Evolutionary conservation across 2,888 invertebrate species (phyloP).

Genomic region (Byasa hedistus): DNA sequence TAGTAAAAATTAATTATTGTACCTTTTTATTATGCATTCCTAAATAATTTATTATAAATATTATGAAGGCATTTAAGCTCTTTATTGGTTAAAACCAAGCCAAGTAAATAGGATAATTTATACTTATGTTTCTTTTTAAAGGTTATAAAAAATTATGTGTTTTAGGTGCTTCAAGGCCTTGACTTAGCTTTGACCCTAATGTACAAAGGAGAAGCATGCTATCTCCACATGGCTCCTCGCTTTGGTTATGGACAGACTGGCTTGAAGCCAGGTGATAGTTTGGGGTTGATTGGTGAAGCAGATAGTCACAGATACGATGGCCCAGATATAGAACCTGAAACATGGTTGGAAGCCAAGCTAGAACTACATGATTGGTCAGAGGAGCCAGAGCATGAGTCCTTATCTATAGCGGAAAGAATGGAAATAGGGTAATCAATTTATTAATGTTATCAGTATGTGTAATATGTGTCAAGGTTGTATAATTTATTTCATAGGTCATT

Average conservation of each 20-base stretch:
- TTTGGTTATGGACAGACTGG: conserved; percentile 92
- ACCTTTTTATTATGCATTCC: too few species aligned
- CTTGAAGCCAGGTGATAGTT: conserved; percentile 71
- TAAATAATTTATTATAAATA: too few species aligned
- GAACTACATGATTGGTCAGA: conserved; percentile 84
- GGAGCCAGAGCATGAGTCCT: conserved; percentile 84
- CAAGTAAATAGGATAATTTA: too few species aligned
- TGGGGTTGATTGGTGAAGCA: conserved; percentile 61
- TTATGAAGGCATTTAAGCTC: too few species aligned
- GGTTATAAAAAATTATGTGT: conserved; percentile 22
- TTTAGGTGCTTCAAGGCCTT: conserved; percentile 86
- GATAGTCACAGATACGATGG: conserved; percentile 59
- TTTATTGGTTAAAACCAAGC: too few species aligned
- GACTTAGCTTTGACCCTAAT: conserved; percentile 92
- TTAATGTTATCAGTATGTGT: conserved; percentile 9
- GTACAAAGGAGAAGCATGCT: conserved; percentile 89
- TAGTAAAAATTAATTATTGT: too few species aligned
- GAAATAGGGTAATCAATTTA: conserved; percentile 83
- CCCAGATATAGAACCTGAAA: conserved; percentile 83
- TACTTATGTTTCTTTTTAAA: too few species aligned
- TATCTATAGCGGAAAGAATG: conserved; percentile 84
- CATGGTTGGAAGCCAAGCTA: conserved; percentile 84
- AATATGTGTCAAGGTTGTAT: conserved; percentile 38
- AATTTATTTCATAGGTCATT: conserved; percentile 35
- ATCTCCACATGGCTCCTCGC: conserved; percentile 86